Conservation (phyloP, 2,888 invertebrate species). For the Caenorhabditis imperialis region DNA sequence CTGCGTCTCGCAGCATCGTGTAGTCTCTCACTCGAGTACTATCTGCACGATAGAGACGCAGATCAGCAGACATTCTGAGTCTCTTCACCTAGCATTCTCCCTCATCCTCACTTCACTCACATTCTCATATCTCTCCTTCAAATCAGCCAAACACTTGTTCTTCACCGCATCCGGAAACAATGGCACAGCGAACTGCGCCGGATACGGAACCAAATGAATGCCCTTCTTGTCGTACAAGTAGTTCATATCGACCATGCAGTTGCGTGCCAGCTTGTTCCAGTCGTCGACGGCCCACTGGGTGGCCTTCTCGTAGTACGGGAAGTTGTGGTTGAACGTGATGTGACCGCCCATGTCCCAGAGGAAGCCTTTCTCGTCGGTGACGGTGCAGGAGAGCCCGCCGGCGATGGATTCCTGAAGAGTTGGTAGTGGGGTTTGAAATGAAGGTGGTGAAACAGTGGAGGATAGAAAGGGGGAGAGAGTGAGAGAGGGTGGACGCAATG, state of each 20-base stretch:
- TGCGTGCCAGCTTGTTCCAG: slow-evolving; percentile 75
- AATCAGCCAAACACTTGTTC: slow-evolving; percentile 69
- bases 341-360: slow-evolving; percentile 78
- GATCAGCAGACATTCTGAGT: too few species aligned
- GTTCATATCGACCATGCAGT: slow-evolving; percentile 77
- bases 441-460: neutral
- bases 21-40: too few species aligned
- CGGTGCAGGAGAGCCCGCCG: slow-evolving; percentile 76
- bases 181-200: slow-evolving; percentile 78
- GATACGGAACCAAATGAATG: slow-evolving; percentile 76
- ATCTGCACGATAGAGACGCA: too few species aligned
- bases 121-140: slow-evolving; percentile 76
- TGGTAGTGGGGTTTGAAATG: neutral
- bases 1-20: too few species aligned
- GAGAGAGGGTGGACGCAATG: too few species aligned
- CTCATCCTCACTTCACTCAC: slow-evolving; percentile 34
- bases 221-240: slow-evolving; percentile 72
- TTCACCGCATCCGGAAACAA: slow-evolving; percentile 75
- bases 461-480: neutral
- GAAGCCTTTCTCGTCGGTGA: slow-evolving; percentile 76
- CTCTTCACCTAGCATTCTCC: too few species aligned
- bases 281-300: slow-evolving; percentile 76
- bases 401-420: slow-evolving; percentile 65
- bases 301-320: slow-evolving; percentile 77
- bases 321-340: slow-evolving; percentile 78